A percentile compares a stretch with the other conserved stretches of the same genome.
Conservation (phyloP, 2,888 invertebrate species). For the Cephalotes varians region DNA sequence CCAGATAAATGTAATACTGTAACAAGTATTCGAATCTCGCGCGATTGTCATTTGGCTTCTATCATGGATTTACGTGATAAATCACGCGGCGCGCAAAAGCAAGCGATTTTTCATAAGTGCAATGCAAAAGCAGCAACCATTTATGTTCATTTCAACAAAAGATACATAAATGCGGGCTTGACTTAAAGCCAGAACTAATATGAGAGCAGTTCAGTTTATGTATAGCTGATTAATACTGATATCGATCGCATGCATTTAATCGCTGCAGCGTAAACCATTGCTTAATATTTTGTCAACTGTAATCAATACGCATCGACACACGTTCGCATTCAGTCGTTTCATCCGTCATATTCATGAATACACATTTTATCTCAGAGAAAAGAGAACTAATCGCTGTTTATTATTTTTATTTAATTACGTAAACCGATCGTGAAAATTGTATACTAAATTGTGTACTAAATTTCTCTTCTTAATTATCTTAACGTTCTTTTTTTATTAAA, state of each 20-base stretch:
- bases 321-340: neutral
- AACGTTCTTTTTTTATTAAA: neutral
- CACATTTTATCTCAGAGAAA: neutral
- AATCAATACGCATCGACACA: neutral
- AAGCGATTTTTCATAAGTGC: constrained; percentile 25
- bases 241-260: constrained; percentile 11
- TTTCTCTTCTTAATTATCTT: too few relatives aligned
- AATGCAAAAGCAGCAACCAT: neutral
- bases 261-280: neutral
- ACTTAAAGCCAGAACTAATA: constrained; percentile 35
- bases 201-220: neutral
- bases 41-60: neutral
- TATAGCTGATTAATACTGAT: constrained; percentile 32
- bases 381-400: neutral
- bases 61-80: constrained; percentile 28
- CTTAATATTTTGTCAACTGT: constrained; percentile 14
- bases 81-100: neutral
- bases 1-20: neutral
- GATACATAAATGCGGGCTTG: constrained; percentile 8
- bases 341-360: neutral
- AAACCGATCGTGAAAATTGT: neutral
- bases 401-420: neutral
- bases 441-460: too few relatives aligned
- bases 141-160: constrained; percentile 15
- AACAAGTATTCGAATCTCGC: neutral